phyloP scores from a whole-genome alignment of 2,888 invertebrate species.

The Conomelus anceps region DNA sequence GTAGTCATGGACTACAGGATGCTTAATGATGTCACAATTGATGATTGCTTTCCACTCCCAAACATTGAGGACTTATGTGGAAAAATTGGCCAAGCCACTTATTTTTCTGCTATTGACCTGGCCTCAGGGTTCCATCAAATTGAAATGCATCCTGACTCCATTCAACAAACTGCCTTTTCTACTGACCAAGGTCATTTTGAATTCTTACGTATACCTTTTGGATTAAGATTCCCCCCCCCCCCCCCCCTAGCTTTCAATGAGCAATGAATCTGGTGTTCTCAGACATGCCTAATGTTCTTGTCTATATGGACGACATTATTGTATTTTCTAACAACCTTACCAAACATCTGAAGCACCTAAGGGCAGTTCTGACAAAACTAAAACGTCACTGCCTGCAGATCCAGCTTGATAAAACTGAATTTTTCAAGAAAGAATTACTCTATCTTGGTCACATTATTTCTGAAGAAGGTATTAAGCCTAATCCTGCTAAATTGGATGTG shows the following conservation, averaged over 20 bases:
- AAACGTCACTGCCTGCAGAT: neutral
- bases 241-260: constrained; percentile 21
- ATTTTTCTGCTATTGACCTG: constrained; percentile 33
- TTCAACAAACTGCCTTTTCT: constrained; percentile 17
- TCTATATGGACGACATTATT: constrained; percentile 17
- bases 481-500: neutral
- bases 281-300: constrained; percentile 1
- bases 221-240: constrained; percentile 15
- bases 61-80: constrained; percentile 29
- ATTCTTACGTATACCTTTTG: constrained; percentile 20
- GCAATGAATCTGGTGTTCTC: constrained; percentile 12
- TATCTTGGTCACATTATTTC: constrained; percentile 5
- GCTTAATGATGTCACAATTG: constrained; percentile 8
- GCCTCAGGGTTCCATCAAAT: constrained; percentile 34
- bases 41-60: constrained; percentile 12
- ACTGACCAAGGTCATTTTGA: constrained; percentile 18
- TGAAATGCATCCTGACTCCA: constrained; percentile 21
- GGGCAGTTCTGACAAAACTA: neutral
- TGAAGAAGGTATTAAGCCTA: neutral
- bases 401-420: constrained; percentile 16
- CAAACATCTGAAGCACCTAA: constrained; percentile 3
- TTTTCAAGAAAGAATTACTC: no score
- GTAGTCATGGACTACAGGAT: constrained; percentile 20
- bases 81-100: constrained; percentile 29
- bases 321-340: constrained; percentile 2